Percentiles rank a stretch among this genome's conserved stretches.
Evolutionary conservation across 92 coral and sea anemone genomes (phyloP).

Genomic region (Meandrina meandrites): DNA sequence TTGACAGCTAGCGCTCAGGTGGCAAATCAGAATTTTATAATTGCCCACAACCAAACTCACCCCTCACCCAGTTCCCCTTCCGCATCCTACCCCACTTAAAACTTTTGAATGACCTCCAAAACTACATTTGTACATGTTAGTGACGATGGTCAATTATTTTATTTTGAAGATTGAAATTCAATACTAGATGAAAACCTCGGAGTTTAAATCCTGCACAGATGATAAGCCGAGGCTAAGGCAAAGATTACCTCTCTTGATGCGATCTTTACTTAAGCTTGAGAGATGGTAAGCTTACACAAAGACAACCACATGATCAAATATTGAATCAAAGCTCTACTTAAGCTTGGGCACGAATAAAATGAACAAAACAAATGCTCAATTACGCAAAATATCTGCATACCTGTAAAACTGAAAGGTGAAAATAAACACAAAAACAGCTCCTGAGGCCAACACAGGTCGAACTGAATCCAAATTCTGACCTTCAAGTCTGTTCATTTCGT

Average conservation of each 20-base stretch:
- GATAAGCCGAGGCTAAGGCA: too few relatives aligned
- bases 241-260: not conserved
- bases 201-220: not conserved
- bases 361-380: not conserved
- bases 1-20: too few relatives aligned
- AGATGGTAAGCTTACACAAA: too few relatives aligned
- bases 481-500: slow-evolving; percentile 56
- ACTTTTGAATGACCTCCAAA: too few relatives aligned
- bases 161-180: not conserved
- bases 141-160: not conserved
- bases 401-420: slow-evolving; percentile 80
- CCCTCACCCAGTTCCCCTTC: too few relatives aligned
- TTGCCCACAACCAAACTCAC: too few relatives aligned
- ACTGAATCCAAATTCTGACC: slow-evolving; percentile 60
- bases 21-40: too few relatives aligned
- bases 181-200: not conserved
- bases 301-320: too few relatives aligned
- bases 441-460: slow-evolving; percentile 73
- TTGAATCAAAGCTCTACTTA: slow-evolving; percentile 1
- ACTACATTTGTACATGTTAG: too few relatives aligned
- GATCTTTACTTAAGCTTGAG: too few relatives aligned
- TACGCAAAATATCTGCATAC: slow-evolving; percentile 19
- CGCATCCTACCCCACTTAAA: too few relatives aligned
- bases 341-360: not conserved
- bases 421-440: slow-evolving; percentile 66